These are phyloP conservation scores for Noctua pronuba DNA, from an alignment of 2,888 invertebrate species.

Conservation along the genomic window DNA sequence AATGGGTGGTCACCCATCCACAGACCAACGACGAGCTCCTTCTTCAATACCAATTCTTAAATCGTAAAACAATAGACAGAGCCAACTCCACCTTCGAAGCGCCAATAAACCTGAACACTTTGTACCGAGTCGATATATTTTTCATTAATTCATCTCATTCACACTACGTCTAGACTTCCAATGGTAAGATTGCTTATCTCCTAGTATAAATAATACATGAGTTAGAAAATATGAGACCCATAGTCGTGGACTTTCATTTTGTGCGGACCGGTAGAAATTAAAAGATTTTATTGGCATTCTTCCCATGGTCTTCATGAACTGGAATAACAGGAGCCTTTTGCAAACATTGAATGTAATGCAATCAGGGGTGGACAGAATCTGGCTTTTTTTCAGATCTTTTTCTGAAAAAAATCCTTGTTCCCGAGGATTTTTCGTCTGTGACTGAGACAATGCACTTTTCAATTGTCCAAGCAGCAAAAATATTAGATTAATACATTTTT, in stretches of 20 bases:
- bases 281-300: conserved; percentile 86
- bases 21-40: too few relatives aligned
- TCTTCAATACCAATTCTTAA: conserved; percentile 18
- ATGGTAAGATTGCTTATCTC: conserved; percentile 83
- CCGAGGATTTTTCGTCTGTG: too few relatives aligned
- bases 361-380: conserved; percentile 17
- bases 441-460: neutral
- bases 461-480: neutral
- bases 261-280: conserved; percentile 84
- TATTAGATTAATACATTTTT: too few relatives aligned
- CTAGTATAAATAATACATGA: conserved; percentile 87
- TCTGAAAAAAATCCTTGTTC: neutral
- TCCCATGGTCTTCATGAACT: conserved; percentile 77
- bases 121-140: conserved; percentile 78
- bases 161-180: conserved; percentile 85
- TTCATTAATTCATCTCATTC: conserved; percentile 85
- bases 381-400: neutral
- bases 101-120: conserved; percentile 74
- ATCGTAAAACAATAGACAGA: conserved; percentile 42
- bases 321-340: conserved; percentile 68
- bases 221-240: conserved; percentile 83
- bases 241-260: conserved; percentile 79
- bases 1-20: too few relatives aligned
- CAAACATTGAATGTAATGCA: conserved; percentile 53
- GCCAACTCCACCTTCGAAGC: conserved; percentile 41